Evolutionary conservation across 2,113 vertebrate species (phyloP), one percentile per base, ranked within the genome.

Genomic region (Festucalex cinctus): DNA sequence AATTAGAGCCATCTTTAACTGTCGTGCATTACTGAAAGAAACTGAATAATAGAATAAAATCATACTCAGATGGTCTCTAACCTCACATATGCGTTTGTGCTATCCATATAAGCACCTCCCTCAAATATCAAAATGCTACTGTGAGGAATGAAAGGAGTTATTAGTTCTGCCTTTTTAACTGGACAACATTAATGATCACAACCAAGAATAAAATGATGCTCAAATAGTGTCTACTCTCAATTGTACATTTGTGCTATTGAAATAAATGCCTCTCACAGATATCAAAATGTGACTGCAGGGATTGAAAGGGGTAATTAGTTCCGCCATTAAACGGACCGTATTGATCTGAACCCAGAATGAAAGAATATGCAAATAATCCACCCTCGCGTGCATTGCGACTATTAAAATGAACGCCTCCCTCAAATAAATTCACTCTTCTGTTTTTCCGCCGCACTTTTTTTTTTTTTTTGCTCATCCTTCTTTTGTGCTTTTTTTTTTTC

Each of bases 401-500:
- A 28, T 3, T 17, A 28, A 28, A 57, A 7, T 9, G 2, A 57
- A 57, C 14, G 16, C 14, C 24, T 8, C 26, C 54, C 26, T 57
- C 54, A 17, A 57, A 57, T 16, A 28, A 57, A 57, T 57, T 16
- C 14, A 22, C 16, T 57, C 6, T 57, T 56, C 54, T 57, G 54
- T 32, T 28, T 54, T 32, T 7, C 26, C 1, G 28, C 19, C 14
- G 17, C 14, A 17, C 54, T 32, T 32, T n/a, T n/a, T n/a, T n/a
- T n/a, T n/a, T n/a, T n/a, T n/a, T n/a, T 6, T 32, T 17, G 1
- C 54, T 57, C 54, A 16, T 57, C 16, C 12, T 57, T 32, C 26
- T 57, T 16, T 64, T 69, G 46, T 65, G 10, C 70, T 17, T 49
- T 5, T 76, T 76, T 73, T 63, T 70, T 71, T 3, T 44, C 65